Evolutionary conservation across 2,888 invertebrate genomes (phyloP).

Genomic region (Leptodirus hochenwartii): DNA sequence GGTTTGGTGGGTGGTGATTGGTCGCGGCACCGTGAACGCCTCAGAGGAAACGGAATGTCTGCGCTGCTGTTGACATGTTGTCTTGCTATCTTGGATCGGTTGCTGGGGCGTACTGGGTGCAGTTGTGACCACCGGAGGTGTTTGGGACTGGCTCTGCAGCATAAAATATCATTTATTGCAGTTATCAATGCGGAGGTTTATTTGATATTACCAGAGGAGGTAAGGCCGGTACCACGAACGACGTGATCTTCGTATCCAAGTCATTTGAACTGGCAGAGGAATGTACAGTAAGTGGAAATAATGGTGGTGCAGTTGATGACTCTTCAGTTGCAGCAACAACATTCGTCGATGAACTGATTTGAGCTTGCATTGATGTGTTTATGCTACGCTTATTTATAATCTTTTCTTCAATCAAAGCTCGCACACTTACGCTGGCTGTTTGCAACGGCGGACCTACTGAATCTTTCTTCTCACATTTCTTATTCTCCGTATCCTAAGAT

Average conservation of each 20-base stretch:
- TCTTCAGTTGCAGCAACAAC: conserved; percentile 19
- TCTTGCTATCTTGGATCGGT: conserved; percentile 14
- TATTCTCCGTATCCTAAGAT: conserved; percentile 60
- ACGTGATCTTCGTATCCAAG: conserved; percentile 25
- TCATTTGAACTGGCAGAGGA: conserved; percentile 24
- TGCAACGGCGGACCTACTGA: conserved; percentile 67
- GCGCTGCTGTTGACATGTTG: conserved; percentile 27
- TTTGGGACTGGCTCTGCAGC: too few relatives aligned
- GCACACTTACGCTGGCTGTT: conserved; percentile 81
- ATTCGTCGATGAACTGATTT: conserved; percentile 26
- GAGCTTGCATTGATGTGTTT: conserved; percentile 24
- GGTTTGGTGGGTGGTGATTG: conserved; percentile 24
- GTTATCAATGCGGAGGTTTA: too few relatives aligned
- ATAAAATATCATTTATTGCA: too few relatives aligned
- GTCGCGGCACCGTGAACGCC: conserved; percentile 31
- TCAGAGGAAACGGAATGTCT: conserved; percentile 37
- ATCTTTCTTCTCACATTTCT: conserved; percentile 74
- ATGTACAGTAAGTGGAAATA: conserved; percentile 27
- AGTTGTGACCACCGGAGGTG: too few relatives aligned
- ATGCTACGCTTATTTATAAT: conserved; percentile 72
- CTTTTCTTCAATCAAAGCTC: conserved; percentile 83
- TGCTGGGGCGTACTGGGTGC: conserved; percentile 13
- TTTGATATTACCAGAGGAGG: too few relatives aligned
- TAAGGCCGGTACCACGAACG: conserved; percentile 38
- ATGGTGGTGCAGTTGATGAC: conserved; percentile 26